A percentile compares a stretch with the other conserved stretches of the same genome.
phyloP scores from a whole-genome alignment of 2,113 vertebrate genomes.

The Urocynchramus pylzowi region DNA sequence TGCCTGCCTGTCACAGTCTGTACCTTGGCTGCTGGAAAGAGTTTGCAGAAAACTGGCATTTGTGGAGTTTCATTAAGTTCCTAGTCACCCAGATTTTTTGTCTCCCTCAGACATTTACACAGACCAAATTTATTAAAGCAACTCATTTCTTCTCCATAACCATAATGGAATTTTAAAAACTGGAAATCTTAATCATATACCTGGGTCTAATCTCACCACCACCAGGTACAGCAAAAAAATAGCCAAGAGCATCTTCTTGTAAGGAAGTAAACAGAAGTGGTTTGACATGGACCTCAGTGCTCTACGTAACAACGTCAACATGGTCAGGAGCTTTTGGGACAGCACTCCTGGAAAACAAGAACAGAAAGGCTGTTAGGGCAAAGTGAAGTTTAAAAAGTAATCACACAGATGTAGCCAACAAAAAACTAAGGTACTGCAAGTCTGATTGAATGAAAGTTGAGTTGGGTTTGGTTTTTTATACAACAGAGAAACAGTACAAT shows the following conservation, averaged over 20 bases:
- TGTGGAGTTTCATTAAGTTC: background rate
- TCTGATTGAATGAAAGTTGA: background rate
- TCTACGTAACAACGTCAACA: constrained; percentile 71
- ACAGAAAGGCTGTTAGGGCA: background rate
- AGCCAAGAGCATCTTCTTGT: constrained; percentile 78
- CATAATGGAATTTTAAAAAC: background rate
- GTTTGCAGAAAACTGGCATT: background rate
- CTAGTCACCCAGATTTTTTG: background rate
- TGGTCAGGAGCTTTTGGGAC: constrained; percentile 66
- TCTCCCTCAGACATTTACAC: background rate
- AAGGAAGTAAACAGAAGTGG: constrained; percentile 66
- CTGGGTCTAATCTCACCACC: constrained; percentile 85
- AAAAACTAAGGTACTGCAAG: background rate
- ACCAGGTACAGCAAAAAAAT: constrained; percentile 83
- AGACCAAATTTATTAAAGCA: background rate
- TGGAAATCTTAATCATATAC: constrained; percentile 58
- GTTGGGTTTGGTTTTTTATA: background rate
- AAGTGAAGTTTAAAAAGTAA: background rate
- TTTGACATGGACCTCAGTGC: constrained; percentile 63
- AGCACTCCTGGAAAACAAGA: constrained; percentile 68
- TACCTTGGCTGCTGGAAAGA: background rate
- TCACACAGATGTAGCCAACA: background rate
- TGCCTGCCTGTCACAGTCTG: background rate
- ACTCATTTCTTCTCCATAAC: background rate
- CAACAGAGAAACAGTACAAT: background rate